Evolutionary conservation across 2,797 vertebrate species (phyloP).

Genomic region (Urophycis tenuis): DNA sequence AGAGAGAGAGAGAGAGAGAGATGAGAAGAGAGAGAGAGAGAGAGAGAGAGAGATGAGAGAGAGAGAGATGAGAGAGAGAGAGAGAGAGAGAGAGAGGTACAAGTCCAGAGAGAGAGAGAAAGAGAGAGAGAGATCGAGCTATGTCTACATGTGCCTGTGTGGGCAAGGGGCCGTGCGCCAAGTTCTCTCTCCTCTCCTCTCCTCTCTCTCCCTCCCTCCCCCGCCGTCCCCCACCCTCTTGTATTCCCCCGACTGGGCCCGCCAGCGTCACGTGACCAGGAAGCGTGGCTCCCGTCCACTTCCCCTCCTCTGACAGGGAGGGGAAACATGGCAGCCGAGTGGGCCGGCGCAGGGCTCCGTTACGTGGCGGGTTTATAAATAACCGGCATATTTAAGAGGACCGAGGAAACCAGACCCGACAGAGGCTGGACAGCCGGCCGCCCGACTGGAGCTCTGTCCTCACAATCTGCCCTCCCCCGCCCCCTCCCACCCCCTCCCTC

Average conservation of each 20-base stretch:
- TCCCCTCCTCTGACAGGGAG: slow-evolving; percentile 85
- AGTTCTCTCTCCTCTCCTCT: slow-evolving; percentile 38
- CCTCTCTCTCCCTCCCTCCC: slow-evolving; percentile 32
- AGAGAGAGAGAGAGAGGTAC: neutral
- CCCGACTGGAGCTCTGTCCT: slow-evolving; percentile 58
- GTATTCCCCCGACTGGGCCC: slow-evolving; percentile 76
- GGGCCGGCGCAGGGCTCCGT: slow-evolving; percentile 76
- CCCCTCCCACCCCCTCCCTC: slow-evolving; percentile 6
- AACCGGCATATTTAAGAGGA: slow-evolving; percentile 96
- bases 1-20: no score
- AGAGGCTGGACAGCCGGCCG: slow-evolving; percentile 79
- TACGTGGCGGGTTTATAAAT: slow-evolving; percentile 98
- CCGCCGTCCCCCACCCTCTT: slow-evolving; percentile 51
- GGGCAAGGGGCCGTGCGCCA: slow-evolving; percentile 38
- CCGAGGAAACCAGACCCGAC: slow-evolving; percentile 89
- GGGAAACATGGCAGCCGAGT: slow-evolving; percentile 87
- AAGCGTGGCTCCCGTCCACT: slow-evolving; percentile 91
- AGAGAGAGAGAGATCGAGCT: slow-evolving; percentile 20
- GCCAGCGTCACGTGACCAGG: slow-evolving; percentile 85
- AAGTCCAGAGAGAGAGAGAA: neutral
- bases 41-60: neutral
- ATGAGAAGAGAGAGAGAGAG: no score
- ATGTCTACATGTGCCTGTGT: slow-evolving; percentile 39
- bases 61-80: neutral
- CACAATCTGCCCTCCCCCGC: slow-evolving; percentile 23